Evolutionary conservation across 1,140 invertebrate genomes (phyloP), one percentile per base, ranked within the genome.

Genomic region (Dreissena polymorpha): DNA sequence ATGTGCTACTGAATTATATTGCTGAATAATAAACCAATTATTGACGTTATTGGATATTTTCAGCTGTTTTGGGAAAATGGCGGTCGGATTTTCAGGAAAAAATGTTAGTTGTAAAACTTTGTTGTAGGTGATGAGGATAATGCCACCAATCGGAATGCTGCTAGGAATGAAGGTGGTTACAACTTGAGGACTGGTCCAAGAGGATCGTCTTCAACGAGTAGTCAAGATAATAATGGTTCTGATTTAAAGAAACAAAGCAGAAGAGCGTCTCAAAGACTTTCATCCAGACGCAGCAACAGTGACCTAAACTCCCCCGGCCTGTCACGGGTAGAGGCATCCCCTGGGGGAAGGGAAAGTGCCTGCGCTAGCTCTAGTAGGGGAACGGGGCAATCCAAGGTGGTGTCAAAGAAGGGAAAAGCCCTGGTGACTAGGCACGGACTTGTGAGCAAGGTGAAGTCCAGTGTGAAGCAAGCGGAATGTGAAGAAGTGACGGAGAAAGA

Each of bases 381-480:
- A n/a, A 21, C 0, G 13, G 27, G n/a, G 60, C 29, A 57, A 39
- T 55, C 6, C 13, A 49, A 18, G 49, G 16, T 27, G 8, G 63
- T 29, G 16, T 76, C 68, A 16, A 29, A 71, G 16, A 77, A 50
- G 49, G 73, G 64, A 18, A 76, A 74, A 55, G 73, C 70, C 21
- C n/a, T 63, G 21, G 72, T 60, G 10, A 76, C 57, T 13, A 74
- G 70, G 82, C 70, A 71, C 16, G 82, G 68, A 21, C 49, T 79
- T 10, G 68, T 57, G 14, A 39, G 55, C 29, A 57, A 23, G 16
- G 53, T 71, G 3, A 79, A 79, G 29, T 79, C 51, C 18, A 79
- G 65, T 63, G 53, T 63, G 57, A 60, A 60, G 8, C 39, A 2
- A 39, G 39, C 39, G 8, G 39, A 39, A 39, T 39, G 39, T 39